Base-by-base conservation (phyloP, 2,113 vertebrate species). In the Caranx ignobilis region DNA sequence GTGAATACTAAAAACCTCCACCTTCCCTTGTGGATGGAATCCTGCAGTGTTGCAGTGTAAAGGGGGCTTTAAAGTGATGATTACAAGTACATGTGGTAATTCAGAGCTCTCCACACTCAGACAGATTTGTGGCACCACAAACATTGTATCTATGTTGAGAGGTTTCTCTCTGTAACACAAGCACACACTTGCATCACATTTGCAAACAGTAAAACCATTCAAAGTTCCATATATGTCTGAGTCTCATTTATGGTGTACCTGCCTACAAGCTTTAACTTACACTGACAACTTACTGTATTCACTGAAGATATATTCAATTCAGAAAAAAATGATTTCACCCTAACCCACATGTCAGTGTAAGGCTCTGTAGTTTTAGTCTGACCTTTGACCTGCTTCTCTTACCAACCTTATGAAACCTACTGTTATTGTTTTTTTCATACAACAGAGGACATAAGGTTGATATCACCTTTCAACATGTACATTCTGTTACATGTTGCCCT, bases 1-100 rank as follows among this genome's bases (percentile, higher is more conserved):
- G 55, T 39, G 52, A 65, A 60, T 54, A 60, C 41, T 54, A 48
- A 74, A 59, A 54, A 50, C 8, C 47, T 6, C 10, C 45, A 35
- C 54, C 5, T 47, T 13, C 19, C 32, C 32, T 10, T 37, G 47
- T 71, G 67, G 48, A 54, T 48, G 45, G 19, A 63, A 63, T 41
- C 41, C 59, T 56, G 21, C 34, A 62, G 69, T 43, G 60, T 75
- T 52, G 62, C 37, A 35, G 16, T 18, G 32, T 64, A 45, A 75
- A 69, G 8, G 6, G 12, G 26, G 5, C 56, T 81, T 77, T 81
- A 31, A 35, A 74, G 39, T 11, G 50, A 66, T 70, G 71, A 55
- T 57, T 63, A 50, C 19, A 82, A n/a, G 54, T 71, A 82, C 79
- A 68, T 70, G 67, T 75, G 65, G 45, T 34, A 37, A 78, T 55